Evolutionary conservation across 2,113 vertebrate genomes (phyloP).

Genomic region (Rousettus leschenaultii): DNA sequence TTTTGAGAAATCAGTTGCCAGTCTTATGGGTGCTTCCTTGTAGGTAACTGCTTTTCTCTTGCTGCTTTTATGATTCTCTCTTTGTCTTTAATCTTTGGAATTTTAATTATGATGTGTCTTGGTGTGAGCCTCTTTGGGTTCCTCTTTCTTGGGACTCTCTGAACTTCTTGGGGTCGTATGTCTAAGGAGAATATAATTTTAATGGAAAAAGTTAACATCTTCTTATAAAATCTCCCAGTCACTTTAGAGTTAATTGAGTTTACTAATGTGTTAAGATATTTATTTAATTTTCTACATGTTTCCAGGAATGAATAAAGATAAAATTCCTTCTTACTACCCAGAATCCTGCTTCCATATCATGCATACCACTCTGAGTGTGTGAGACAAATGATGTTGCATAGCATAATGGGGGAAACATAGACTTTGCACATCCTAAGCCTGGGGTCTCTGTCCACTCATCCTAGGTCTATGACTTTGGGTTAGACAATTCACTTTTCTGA

Average conservation of each 20-base stretch:
- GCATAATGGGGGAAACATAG: background rate
- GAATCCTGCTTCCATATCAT: background rate
- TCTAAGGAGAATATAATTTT: constrained; percentile 6
- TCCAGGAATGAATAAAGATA: background rate
- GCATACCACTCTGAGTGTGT: background rate
- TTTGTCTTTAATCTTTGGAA: too few relatives aligned
- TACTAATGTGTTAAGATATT: background rate
- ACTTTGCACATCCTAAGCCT: background rate
- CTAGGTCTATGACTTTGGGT: background rate
- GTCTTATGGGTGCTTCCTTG: too few relatives aligned
- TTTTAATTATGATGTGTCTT: too few relatives aligned
- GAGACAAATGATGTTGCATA: background rate
- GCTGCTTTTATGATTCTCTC: too few relatives aligned
- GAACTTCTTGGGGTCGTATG: too few relatives aligned
- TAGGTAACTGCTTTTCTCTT: too few relatives aligned
- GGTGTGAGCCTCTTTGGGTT: too few relatives aligned
- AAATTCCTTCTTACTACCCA: background rate
- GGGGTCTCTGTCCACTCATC: background rate
- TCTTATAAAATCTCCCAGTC: constrained; percentile 17
- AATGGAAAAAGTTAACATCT: background rate
- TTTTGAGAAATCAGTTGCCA: too few relatives aligned
- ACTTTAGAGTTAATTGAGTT: constrained; percentile 23
- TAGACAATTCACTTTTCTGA: background rate
- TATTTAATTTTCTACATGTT: background rate
- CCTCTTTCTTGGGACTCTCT: too few relatives aligned